phyloP scores from a whole-genome alignment of 2,797 vertebrate species.

The Leptoclinus maculatus region DNA sequence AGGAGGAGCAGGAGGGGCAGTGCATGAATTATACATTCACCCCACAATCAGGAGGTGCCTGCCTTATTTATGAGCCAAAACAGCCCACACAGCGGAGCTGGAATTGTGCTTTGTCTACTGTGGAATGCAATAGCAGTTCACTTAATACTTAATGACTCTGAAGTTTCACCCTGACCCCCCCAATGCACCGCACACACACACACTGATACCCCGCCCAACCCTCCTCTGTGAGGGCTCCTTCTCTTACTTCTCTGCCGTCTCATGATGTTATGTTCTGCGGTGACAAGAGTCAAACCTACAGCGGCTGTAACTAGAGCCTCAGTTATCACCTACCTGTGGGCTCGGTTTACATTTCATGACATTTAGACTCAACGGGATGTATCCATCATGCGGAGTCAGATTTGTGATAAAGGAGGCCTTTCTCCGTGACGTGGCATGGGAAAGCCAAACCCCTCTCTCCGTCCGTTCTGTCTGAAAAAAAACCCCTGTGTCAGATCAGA shows the following conservation, averaged over 20 bases:
- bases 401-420: slow-evolving; percentile 71
- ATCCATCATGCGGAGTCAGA: slow-evolving; percentile 77
- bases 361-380: slow-evolving; percentile 77
- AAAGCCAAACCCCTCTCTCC: slow-evolving; percentile 57
- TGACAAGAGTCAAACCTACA: slow-evolving; percentile 59
- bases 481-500: slow-evolving; percentile 23
- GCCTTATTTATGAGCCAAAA: slow-evolving; percentile 85
- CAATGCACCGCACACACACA: too few species aligned
- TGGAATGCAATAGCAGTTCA: slow-evolving; percentile 72
- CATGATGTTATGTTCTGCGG: slow-evolving; percentile 42
- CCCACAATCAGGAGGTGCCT: slow-evolving; percentile 82
- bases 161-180: slow-evolving; percentile 66
- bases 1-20: slow-evolving; percentile 72
- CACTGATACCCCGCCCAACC: neutral
- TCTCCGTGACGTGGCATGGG: slow-evolving; percentile 58
- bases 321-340: slow-evolving; percentile 69
- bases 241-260: slow-evolving; percentile 51
- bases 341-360: slow-evolving; percentile 76
- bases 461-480: slow-evolving; percentile 8
- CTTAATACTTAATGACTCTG: slow-evolving; percentile 81
- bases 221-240: slow-evolving; percentile 16
- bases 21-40: slow-evolving; percentile 86
- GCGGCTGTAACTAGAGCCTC: slow-evolving; percentile 69
- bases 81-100: slow-evolving; percentile 72
- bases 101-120: slow-evolving; percentile 77